Evolutionary conservation across 2,797 vertebrate genomes (phyloP).

Genomic region (Gymnodraco acuticeps): DNA sequence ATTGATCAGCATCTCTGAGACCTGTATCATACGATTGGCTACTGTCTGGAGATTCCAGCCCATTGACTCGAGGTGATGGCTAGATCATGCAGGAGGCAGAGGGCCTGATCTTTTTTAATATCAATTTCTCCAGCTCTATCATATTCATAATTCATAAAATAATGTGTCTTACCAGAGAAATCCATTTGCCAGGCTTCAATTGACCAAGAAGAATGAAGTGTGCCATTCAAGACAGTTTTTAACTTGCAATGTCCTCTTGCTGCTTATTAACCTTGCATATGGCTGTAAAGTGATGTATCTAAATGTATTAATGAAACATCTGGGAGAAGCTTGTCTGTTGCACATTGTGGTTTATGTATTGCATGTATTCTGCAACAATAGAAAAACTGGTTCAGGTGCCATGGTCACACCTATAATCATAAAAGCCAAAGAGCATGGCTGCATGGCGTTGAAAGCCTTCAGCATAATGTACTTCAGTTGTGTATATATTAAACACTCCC

Average conservation of each 20-base stretch:
- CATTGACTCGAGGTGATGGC: not conserved
- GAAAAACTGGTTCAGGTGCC: not conserved
- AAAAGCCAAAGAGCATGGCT: not conserved
- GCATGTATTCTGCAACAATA: not conserved
- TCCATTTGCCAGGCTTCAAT: conserved; percentile 38
- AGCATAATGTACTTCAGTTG: not conserved
- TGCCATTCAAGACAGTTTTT: conserved; percentile 29
- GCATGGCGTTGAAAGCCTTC: not conserved
- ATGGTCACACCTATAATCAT: not conserved
- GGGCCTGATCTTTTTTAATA: conserved; percentile 20
- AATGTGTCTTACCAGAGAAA: conserved; percentile 26
- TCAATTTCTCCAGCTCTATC: conserved; percentile 6
- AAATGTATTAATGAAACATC: not conserved
- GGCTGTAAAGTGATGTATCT: conserved; percentile 27
- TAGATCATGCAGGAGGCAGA: not conserved
- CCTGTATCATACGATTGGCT: conserved; percentile 10
- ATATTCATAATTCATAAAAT: conserved; percentile 37
- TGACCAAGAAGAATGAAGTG: conserved; percentile 19
- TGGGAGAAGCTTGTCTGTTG: conserved; percentile 8
- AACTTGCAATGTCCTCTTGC: conserved; percentile 31
- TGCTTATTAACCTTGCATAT: conserved; percentile 17
- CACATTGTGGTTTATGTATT: not conserved
- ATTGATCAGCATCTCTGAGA: conserved; percentile 6
- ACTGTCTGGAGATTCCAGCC: conserved; percentile 3
- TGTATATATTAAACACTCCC: conserved; percentile 8